Evolutionary conservation across 2,113 vertebrate species (phyloP).

Genomic region (Gavia stellata): DNA sequence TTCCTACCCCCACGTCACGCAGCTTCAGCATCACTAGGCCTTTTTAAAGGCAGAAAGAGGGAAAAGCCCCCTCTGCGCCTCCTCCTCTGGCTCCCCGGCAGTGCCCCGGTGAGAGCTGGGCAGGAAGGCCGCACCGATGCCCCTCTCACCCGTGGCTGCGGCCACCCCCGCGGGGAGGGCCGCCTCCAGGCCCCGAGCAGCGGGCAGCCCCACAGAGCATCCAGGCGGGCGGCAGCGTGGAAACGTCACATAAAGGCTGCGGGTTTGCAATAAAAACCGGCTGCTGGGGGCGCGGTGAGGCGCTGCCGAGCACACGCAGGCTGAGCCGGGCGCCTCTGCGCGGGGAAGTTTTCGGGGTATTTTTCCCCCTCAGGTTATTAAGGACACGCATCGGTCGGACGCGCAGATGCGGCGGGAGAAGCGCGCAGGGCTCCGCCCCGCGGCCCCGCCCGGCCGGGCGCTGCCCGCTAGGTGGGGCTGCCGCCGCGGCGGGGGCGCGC

Average conservation of each 20-base stretch:
- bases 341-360: not conserved
- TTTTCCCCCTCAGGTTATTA: not conserved
- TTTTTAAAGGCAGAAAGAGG: not conserved
- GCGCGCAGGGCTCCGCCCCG: no score
- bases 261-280: not conserved
- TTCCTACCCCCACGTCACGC: accelerated
- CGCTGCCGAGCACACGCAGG: not conserved
- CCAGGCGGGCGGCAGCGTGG: not conserved
- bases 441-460: no score
- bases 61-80: accelerated
- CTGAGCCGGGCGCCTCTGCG: not conserved
- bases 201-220: not conserved
- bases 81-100: accelerated
- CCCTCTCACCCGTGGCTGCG: not conserved
- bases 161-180: not conserved
- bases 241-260: not conserved
- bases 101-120: not conserved
- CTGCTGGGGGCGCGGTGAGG: not conserved
- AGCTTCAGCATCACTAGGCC: no score
- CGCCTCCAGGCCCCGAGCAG: not conserved
- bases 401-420: no score
- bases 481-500: not conserved
- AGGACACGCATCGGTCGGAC: no score
- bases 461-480: not conserved
- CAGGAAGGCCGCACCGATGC: not conserved